Conservation (phyloP, 2,888 invertebrate species). For the Herminia tarsipennalis region DNA sequence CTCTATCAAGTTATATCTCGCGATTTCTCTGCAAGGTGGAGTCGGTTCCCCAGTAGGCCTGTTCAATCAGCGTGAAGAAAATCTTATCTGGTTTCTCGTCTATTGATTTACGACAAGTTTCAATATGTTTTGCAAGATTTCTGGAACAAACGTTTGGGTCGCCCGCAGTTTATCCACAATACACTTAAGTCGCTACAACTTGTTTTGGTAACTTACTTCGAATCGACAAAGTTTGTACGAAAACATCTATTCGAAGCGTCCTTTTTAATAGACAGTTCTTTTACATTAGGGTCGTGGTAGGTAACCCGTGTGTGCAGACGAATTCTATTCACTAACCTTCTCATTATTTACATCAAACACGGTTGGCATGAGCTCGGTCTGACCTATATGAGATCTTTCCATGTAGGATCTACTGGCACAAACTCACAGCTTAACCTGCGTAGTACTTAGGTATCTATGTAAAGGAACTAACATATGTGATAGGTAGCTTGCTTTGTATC, state of each 20-base stretch:
- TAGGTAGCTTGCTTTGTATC: too few relatives aligned
- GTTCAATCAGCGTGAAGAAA: too few relatives aligned
- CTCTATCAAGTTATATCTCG: too few relatives aligned
- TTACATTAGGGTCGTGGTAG: constrained; percentile 16
- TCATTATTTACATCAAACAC: constrained; percentile 19
- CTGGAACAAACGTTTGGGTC: constrained; percentile 4
- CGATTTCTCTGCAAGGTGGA: too few relatives aligned
- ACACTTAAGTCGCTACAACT: constrained; percentile 22
- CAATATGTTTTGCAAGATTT: constrained; percentile 2
- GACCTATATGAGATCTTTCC: background rate
- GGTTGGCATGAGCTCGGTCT: background rate
- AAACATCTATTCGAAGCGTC: constrained; percentile 26
- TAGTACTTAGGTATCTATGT: too few relatives aligned
- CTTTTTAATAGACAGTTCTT: constrained; percentile 31
- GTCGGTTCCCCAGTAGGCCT: too few relatives aligned
- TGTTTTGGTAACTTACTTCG: constrained; percentile 25
- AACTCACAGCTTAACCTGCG: too few relatives aligned
- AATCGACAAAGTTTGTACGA: constrained; percentile 24
- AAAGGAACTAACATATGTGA: too few relatives aligned
- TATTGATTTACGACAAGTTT: background rate
- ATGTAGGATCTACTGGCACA: too few relatives aligned
- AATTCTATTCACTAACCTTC: constrained; percentile 16
- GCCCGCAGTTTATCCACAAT: constrained; percentile 17
- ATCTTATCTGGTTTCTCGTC: too few relatives aligned
- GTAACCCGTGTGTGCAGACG: constrained; percentile 24